Evolutionary conservation across 2,113 vertebrate species (phyloP).

Genomic region (Actenoides lindsayi): DNA sequence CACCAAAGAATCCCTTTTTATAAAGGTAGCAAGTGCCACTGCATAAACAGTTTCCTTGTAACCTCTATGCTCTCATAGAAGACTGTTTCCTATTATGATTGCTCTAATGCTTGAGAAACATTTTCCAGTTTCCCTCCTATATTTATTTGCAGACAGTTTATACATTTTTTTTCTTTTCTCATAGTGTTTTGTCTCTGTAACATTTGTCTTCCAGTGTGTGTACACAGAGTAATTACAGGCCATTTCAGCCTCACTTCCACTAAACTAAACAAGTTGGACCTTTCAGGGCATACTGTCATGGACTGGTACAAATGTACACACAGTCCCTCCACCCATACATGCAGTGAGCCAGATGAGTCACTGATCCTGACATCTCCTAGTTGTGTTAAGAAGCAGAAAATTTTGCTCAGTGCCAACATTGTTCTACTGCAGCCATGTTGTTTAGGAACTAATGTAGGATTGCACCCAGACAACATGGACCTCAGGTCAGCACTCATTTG

Average conservation of each 20-base stretch:
- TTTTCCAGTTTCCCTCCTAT: not conserved
- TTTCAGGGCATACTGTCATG: not conserved
- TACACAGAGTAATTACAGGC: not conserved
- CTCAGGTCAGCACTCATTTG: not conserved
- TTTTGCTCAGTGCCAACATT: not conserved
- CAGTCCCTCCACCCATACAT: not conserved
- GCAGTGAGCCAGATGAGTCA: not conserved
- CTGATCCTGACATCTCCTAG: not conserved
- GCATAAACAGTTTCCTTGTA: not conserved
- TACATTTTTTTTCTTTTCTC: not conserved
- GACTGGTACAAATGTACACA: not conserved
- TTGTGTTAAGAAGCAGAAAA: not conserved
- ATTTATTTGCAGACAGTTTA: not conserved
- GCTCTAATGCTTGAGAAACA: not conserved
- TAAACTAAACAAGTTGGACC: not conserved
- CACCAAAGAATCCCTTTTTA: not conserved
- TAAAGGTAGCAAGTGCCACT: not conserved
- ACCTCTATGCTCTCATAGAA: not conserved
- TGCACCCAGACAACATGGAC: not conserved
- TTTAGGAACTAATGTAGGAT: not conserved
- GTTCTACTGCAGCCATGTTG: not conserved
- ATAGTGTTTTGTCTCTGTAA: not conserved
- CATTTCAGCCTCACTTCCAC: not conserved
- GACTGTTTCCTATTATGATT: not conserved
- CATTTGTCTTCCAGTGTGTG: not conserved